Evolutionary conservation across 2,888 invertebrate species (phyloP).

Genomic region (Muscina levida): DNA sequence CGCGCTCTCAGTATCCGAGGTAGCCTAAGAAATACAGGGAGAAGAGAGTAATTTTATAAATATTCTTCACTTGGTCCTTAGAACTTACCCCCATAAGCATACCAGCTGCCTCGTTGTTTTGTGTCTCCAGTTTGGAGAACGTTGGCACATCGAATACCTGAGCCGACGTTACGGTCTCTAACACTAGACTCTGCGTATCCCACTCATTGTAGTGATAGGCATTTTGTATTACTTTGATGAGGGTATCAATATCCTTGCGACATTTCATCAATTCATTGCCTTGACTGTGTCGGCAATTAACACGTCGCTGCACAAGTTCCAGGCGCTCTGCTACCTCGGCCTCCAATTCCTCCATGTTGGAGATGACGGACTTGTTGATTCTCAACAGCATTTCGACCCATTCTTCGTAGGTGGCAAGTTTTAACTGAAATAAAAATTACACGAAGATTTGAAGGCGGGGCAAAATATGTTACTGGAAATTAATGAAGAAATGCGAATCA

Average conservation of each 20-base stretch:
- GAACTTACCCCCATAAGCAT: neutral
- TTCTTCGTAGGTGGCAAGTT: constrained; percentile 83
- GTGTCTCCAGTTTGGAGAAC: constrained; percentile 6
- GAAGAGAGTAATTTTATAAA: neutral
- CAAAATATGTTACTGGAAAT: no score
- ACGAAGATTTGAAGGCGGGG: neutral
- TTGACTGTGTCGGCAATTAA: constrained; percentile 69
- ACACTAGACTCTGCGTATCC: constrained; percentile 78
- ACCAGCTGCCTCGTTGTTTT: constrained; percentile 28
- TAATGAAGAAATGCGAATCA: neutral
- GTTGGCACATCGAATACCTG: constrained; percentile 77
- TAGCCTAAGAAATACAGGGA: constrained; percentile 50
- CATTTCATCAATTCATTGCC: constrained; percentile 70
- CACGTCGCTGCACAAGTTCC: constrained; percentile 78
- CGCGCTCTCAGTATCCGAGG: constrained; percentile 39
- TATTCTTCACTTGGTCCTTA: no score
- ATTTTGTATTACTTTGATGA: constrained; percentile 80
- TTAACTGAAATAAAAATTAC: constrained; percentile 82
- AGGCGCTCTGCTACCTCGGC: constrained; percentile 83
- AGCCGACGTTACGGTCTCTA: constrained; percentile 79
- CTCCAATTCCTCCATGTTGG: constrained; percentile 84
- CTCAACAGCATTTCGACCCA: constrained; percentile 84
- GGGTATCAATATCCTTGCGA: constrained; percentile 77
- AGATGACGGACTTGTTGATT: constrained; percentile 83
- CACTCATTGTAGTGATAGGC: constrained; percentile 78